A percentile compares a stretch with the other conserved stretches of the same genome.
Conservation (phyloP, 2,888 invertebrate species). For the Coelogynopora nodosa region DNA sequence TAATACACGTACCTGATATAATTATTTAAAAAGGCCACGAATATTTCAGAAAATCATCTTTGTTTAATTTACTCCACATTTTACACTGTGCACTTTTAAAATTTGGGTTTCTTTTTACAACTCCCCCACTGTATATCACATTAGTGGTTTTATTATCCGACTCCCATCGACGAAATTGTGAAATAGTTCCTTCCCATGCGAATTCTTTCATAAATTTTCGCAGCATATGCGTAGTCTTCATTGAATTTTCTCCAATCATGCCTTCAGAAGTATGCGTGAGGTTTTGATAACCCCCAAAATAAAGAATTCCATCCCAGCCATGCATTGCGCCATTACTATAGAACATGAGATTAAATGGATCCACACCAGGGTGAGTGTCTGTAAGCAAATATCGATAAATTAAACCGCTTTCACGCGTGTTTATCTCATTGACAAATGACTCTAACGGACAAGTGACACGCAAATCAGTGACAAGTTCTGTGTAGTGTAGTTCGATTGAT, state of each 20-base stretch:
- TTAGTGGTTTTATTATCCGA: background rate
- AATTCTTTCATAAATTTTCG: background rate
- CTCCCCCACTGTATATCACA: background rate
- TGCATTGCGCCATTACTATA: constrained; percentile 4
- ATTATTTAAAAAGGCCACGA: background rate
- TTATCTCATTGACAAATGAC: background rate
- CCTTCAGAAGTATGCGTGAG: background rate
- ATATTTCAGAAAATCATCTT: background rate
- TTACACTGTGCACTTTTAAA: background rate
- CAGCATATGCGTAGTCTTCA: background rate
- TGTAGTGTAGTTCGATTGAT: background rate
- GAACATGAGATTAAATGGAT: constrained; percentile 20
- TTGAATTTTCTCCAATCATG: background rate
- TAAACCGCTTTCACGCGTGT: background rate
- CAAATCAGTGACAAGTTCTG: constrained; percentile 13
- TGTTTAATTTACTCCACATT: background rate
- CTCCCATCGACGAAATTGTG: background rate
- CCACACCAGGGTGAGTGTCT: constrained; percentile 16
- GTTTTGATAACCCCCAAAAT: constrained; percentile 22
- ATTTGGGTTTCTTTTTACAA: background rate
- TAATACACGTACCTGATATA: background rate
- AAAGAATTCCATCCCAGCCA: constrained; percentile 34
- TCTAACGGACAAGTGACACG: constrained; percentile 33
- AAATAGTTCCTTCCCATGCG: background rate
- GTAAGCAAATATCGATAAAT: constrained; percentile 32